Evolutionary conservation across 2,113 vertebrate genomes (phyloP).

Genomic region (Sitta europaea): DNA sequence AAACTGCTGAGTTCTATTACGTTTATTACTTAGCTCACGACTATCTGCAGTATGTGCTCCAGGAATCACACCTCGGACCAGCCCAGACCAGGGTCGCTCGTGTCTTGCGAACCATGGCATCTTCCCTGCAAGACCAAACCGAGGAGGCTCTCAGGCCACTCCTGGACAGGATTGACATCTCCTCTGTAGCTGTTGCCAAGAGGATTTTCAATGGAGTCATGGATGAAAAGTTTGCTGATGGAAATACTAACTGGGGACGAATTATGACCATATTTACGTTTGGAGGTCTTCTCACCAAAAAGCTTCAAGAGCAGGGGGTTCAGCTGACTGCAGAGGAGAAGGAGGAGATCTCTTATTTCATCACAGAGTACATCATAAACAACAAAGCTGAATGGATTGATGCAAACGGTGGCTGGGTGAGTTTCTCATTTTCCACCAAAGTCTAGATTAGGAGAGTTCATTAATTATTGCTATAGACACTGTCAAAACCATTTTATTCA

Average conservation of each 20-base stretch:
- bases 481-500: neutral
- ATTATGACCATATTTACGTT: constrained; percentile 74
- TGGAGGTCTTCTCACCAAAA: constrained; percentile 70
- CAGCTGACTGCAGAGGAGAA: constrained; percentile 23
- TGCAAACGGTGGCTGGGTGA: constrained; percentile 75
- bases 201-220: constrained; percentile 67
- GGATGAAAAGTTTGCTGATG: constrained; percentile 73
- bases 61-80: neutral
- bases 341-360: constrained; percentile 64
- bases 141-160: constrained; percentile 48
- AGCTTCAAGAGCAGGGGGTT: constrained; percentile 38
- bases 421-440: neutral
- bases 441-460: neutral
- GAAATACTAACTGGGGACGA: constrained; percentile 75
- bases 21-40: constrained; percentile 66
- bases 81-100: constrained; percentile 42
- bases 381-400: constrained; percentile 70
- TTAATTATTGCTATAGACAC: neutral
- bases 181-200: constrained; percentile 51
- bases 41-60: constrained; percentile 61
- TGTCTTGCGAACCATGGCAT: constrained; percentile 54
- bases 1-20: constrained; percentile 46
- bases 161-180: constrained; percentile 55
- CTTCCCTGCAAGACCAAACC: constrained; percentile 50
- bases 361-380: constrained; percentile 71